phyloP scores from a whole-genome alignment of 30 jellyfish, hydroid and myxozoan genomes.

The Pelagia noctiluca region DNA sequence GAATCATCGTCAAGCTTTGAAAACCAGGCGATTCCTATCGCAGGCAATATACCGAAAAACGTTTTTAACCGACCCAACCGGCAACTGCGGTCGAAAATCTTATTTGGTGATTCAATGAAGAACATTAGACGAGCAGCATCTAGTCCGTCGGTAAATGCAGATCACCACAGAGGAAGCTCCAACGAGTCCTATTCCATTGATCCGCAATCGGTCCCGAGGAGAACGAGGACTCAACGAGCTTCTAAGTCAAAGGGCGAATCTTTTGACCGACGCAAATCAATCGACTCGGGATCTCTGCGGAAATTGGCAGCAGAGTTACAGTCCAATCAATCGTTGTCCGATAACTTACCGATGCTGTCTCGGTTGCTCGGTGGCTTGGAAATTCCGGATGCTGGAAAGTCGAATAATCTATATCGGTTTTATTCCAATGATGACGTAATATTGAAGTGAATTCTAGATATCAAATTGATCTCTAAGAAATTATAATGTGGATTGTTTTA shows the following conservation, averaged over 20 bases:
- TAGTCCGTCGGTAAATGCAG: conserved; percentile 63
- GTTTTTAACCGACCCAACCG: conserved; percentile 15
- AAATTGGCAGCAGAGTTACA: conserved; percentile 92
- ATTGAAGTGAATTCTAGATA: no score
- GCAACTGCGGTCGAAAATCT: conserved; percentile 7
- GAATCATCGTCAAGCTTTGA: conserved; percentile 5
- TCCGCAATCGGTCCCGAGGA: conserved; percentile 6
- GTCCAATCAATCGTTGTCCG: conserved; percentile 87
- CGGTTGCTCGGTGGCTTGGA: conserved; percentile 80
- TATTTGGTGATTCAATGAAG: conserved; percentile 12
- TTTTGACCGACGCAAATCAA: conserved; percentile 89
- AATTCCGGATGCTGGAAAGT: conserved; percentile 17
- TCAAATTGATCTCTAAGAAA: no score
- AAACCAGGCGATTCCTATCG: neutral
- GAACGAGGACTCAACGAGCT: conserved; percentile 5
- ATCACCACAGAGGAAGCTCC: conserved; percentile 40
- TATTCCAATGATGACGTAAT: conserved; percentile 61
- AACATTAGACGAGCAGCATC: conserved; percentile 69
- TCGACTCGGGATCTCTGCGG: conserved; percentile 96
- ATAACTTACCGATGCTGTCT: conserved; percentile 90
- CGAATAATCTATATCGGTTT: conserved; percentile 34
- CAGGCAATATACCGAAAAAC: conserved; percentile 17
- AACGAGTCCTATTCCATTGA: conserved; percentile 22
- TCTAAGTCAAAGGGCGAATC: conserved; percentile 53
- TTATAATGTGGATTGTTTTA: no score